Conservation (phyloP, 2,113 vertebrate genomes). For the Strix aluco region DNA sequence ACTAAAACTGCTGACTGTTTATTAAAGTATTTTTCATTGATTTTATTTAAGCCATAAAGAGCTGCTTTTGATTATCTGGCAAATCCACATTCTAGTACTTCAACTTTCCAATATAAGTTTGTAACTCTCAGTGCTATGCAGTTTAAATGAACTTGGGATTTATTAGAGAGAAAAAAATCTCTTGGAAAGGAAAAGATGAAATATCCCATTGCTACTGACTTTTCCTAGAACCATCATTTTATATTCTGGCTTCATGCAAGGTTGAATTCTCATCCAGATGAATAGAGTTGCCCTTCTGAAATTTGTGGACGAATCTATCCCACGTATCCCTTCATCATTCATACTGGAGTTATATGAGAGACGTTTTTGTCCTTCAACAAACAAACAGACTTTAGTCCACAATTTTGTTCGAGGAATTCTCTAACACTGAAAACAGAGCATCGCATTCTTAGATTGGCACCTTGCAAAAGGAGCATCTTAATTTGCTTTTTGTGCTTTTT, state of each 20-base stretch:
- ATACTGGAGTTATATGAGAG: not conserved
- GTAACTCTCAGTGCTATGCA: not conserved
- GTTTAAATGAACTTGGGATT: conserved; percentile 8
- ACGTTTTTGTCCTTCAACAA: not conserved
- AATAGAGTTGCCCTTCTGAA: not conserved
- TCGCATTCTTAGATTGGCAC: not conserved
- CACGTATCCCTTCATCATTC: not conserved
- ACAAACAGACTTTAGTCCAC: not conserved
- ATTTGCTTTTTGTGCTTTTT: not conserved
- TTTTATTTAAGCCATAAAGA: conserved; percentile 30
- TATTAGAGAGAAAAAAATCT: conserved; percentile 19
- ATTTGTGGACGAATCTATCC: not conserved
- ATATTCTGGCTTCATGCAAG: not conserved
- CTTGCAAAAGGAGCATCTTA: not conserved
- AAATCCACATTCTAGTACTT: conserved; percentile 6
- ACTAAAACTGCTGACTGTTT: conserved; percentile 41
- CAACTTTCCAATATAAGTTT: conserved; percentile 6
- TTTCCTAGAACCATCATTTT: not conserved
- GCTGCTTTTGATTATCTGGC: conserved; percentile 30
- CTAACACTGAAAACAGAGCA: not conserved
- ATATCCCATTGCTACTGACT: not conserved
- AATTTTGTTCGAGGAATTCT: not conserved
- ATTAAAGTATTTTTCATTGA: conserved; percentile 42
- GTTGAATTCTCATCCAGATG: not conserved
- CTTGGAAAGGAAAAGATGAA: not conserved